A percentile compares a stretch with the other conserved stretches of the same genome.
These are phyloP conservation scores for Scylla paramamosain DNA, from an alignment of 1,140 invertebrate genomes.

Conservation along the genomic window DNA sequence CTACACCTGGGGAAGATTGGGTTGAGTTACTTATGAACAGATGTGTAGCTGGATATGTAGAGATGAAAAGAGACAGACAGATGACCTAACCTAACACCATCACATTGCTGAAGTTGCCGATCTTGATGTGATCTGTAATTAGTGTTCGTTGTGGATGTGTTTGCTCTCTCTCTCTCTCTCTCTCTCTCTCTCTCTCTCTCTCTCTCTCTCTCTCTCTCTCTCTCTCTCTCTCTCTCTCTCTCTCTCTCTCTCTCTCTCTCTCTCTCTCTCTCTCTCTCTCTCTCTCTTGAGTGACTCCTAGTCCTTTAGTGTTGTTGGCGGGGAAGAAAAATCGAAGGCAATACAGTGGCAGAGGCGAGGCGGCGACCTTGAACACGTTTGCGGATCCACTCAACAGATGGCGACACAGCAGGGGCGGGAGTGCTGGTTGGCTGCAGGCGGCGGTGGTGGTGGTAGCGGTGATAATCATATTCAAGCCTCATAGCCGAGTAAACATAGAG, in stretches of 20 bases:
- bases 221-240: background rate
- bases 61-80: no score
- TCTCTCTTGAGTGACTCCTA: background rate
- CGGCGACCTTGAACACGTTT: background rate
- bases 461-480: conserved; percentile 13
- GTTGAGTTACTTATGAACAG: no score
- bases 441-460: background rate
- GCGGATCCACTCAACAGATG: conserved; percentile 9
- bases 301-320: background rate
- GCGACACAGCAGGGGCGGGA: background rate
- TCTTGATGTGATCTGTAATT: no score
- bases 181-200: background rate
- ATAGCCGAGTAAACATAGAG: conserved; percentile 2
- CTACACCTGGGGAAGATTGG: no score
- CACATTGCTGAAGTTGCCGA: no score
- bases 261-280: background rate
- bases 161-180: background rate
- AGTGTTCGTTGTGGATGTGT: no score
- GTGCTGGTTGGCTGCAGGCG: background rate
- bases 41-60: no score
- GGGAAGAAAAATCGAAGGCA: conserved; percentile 21
- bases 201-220: background rate
- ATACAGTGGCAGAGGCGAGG: background rate
- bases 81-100: no score
- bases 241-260: background rate